A percentile compares a stretch with the other conserved stretches of the same genome.
Evolutionary conservation across 1,140 invertebrate genomes (phyloP).

Genomic region (Delia radicum): DNA sequence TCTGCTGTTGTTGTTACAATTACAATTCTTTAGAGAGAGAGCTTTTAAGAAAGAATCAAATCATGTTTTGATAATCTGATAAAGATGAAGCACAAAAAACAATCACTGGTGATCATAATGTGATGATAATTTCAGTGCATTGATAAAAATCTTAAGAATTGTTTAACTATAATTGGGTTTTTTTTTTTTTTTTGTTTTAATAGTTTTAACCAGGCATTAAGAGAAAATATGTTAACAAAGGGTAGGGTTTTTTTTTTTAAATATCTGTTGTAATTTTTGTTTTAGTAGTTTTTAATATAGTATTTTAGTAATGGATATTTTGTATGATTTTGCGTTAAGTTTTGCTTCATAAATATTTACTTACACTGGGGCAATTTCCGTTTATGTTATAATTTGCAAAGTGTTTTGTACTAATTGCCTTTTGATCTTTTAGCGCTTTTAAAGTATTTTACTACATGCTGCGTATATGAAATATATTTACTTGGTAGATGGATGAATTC

Average conservation of each 20-base stretch:
- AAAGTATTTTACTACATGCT: background rate
- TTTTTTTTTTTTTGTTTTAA: background rate
- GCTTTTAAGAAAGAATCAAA: background rate
- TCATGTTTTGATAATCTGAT: background rate
- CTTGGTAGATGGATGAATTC: background rate
- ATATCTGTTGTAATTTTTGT: background rate
- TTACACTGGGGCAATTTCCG: conserved; percentile 12
- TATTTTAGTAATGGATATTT: background rate
- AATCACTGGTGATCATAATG: background rate
- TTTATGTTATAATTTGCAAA: background rate
- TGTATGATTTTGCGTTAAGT: background rate
- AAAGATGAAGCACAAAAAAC: background rate
- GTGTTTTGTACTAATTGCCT: background rate
- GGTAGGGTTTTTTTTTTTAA: background rate
- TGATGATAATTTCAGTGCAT: background rate
- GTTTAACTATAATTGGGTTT: conserved; percentile 8
- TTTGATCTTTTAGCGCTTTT: background rate
- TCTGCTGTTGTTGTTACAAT: background rate
- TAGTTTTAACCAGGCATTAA: too few relatives aligned
- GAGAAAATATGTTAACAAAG: too few relatives aligned
- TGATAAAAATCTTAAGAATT: conserved; percentile 18
- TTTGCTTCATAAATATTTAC: conserved; percentile 19
- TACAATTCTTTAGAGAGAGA: background rate
- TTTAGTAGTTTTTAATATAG: background rate
- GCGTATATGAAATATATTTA: background rate